These are phyloP conservation scores for Xiphorhynchus erythropygius DNA, from an alignment of 2,797 vertebrate genomes.

Conservation along the genomic window DNA sequence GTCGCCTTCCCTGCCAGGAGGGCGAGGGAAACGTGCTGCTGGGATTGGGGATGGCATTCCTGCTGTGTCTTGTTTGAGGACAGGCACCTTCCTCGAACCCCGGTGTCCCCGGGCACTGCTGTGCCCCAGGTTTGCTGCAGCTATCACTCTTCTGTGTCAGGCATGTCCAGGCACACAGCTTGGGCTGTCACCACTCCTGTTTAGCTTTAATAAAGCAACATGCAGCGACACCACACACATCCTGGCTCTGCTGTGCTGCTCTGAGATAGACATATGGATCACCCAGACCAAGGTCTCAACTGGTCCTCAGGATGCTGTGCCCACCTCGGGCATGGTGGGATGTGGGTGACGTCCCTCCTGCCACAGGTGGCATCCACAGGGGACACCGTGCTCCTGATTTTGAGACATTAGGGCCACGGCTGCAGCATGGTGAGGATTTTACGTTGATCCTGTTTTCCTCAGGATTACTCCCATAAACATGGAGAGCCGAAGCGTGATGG, in stretches of 20 bases:
- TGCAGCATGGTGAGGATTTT: background rate
- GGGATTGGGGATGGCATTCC: background rate
- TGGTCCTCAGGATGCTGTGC: accelerated
- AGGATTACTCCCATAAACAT: background rate
- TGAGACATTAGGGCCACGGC: background rate
- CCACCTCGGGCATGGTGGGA: accelerated
- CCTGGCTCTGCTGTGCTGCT: background rate
- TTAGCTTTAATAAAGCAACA: background rate
- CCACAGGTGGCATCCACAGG: background rate
- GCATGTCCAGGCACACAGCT: background rate
- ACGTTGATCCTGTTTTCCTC: background rate
- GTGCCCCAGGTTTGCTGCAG: background rate
- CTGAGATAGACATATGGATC: background rate
- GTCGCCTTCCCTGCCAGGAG: background rate
- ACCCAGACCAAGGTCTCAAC: accelerated
- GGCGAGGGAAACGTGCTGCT: background rate
- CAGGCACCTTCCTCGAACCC: background rate
- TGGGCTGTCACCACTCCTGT: background rate
- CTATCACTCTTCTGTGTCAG: background rate
- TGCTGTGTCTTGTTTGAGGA: background rate
- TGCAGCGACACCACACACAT: background rate
- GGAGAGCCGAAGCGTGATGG: background rate
- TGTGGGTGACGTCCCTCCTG: accelerated
- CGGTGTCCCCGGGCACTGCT: accelerated
- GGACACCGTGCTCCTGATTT: accelerated